Evolutionary conservation across 53 echinoderm and acorn worm species (phyloP), one percentile per base, ranked within the genome.

Genomic region (Apostichopus leukothele): DNA sequence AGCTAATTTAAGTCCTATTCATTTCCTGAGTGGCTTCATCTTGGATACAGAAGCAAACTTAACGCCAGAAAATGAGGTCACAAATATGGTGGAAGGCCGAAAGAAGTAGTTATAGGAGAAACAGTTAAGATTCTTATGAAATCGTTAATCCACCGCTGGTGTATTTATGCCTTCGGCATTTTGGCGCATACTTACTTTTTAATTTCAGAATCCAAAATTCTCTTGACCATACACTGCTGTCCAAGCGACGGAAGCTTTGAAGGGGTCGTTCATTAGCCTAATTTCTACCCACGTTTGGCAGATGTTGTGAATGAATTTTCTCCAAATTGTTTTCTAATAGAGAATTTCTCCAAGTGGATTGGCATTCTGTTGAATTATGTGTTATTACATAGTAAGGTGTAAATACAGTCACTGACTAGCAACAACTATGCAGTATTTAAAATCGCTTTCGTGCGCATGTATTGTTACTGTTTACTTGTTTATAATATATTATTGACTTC

Each of bases 211-310:
- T 11, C 11, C 63, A 63, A 63, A 13, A 63, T 13, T 13, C 16
- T 79, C 79, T 79, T 79, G 79, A 79, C 79, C 79, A 79, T 16
- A 16, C 79, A 51, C 51, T 79, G 63, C 63, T 53, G 18, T 53
- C 79, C 79, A 51, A 12, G 8, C 13, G 79, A 79, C 79, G 79
- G 79, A 51, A 79, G 79, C 79, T 79, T 79, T 79, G 79, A 79
- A 79, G 79, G 79, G 39, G 20, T 16, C 50, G 53, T 53, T 79
- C 39, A 79, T 79, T 79, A 53, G 53, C 51, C 79, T 79, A 79
- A 51, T 79, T 79, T 79, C 79, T 79, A 19, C 52, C 52, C 53
- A 11, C 51, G 12, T 79, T 51, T 53, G 52, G 79, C 79, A 79
- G 79, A 79, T 79, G 79, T 53, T 18, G 19, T 1, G 53, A 51